Evolutionary conservation across 1,140 invertebrate species (phyloP), one percentile per base, ranked within the genome.

Genomic region (Halesus radiatus): DNA sequence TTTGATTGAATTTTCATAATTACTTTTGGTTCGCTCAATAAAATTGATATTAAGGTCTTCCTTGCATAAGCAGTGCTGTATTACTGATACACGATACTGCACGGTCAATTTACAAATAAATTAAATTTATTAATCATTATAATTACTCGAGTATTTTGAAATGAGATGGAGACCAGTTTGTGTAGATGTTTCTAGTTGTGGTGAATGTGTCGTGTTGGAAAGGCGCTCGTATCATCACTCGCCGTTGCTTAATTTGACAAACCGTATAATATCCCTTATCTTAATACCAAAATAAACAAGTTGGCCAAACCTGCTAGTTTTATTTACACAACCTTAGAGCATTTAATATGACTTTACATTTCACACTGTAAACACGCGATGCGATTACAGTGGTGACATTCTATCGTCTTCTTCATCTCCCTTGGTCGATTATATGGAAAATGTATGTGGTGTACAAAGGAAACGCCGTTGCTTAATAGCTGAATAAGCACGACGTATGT

Each of bases 301-400:
- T 64, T 29, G 18, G 37, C 37, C 10, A 45, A 45, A 64, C 60
- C 23, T 64, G 60, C 23, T 64, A 29, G 23, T 64, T 64, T 64
- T 16, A 29, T 29, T 64, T 29, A 64, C 60, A 29, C 1, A 29
- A 64, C 60, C 23, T 18, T 29, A 18, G n/a, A 56, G 54, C 37
- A 13, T 10, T 13, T 45, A 13, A 13, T 13, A 13, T 13, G 6
- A 64, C 26, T 26, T 62, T 62, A 64, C 7, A 64, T 64, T 64
- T 64, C 60, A 29, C 60, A 13, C 0, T 16, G 15, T 6, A 13
- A 62, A 64, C 60, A 64, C 60, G 23, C 60, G 60, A 64, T 23
- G 23, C 5, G 0, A 64, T 45, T 45, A 2, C 10, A 0, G 32
- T 13, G 37, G 10, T 7, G 37, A 13, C 37, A 45, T 45, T 45